phyloP scores from a whole-genome alignment of 2,797 vertebrate species.

The Muscicapa comitata region DNA sequence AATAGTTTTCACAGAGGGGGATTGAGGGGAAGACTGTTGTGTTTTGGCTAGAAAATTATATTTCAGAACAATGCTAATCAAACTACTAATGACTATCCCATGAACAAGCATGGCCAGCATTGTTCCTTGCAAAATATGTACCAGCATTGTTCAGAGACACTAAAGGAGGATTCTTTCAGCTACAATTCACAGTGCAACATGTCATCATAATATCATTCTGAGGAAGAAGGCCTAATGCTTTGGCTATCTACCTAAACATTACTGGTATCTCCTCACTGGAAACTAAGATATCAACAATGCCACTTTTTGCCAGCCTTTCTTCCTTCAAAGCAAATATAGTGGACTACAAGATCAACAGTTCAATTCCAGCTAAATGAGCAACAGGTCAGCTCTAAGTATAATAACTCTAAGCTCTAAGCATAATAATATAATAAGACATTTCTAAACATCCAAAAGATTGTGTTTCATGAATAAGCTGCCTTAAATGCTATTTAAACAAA shows the following conservation, averaged over 20 bases:
- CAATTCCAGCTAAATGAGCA: neutral
- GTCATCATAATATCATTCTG: neutral
- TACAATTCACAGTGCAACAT: neutral
- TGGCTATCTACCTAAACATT: neutral
- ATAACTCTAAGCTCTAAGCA: neutral
- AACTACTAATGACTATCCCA: slow-evolving; percentile 4
- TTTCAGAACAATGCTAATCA: slow-evolving; percentile 54
- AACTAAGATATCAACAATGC: neutral
- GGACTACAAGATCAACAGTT: neutral
- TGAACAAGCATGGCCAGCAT: slow-evolving; percentile 36
- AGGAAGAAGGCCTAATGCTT: neutral
- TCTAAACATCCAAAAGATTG: slow-evolving; percentile 22
- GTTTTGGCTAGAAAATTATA: neutral
- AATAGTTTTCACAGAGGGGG: neutral
- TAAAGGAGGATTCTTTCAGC: neutral
- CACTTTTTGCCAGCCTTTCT: neutral
- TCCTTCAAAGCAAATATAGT: neutral
- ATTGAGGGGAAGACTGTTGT: neutral
- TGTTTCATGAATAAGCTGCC: slow-evolving; percentile 18
- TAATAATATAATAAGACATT: slow-evolving; percentile 32
- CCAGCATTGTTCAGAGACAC: slow-evolving; percentile 5
- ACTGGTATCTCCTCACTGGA: neutral
- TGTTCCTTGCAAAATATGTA: slow-evolving; percentile 15
- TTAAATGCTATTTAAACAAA: slow-evolving; percentile 45
- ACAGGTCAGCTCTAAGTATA: neutral